Evolutionary conservation across 2,113 vertebrate genomes (phyloP), one percentile per base, ranked within the genome.

Genomic region (Corythoichthys haematopterus): DNA sequence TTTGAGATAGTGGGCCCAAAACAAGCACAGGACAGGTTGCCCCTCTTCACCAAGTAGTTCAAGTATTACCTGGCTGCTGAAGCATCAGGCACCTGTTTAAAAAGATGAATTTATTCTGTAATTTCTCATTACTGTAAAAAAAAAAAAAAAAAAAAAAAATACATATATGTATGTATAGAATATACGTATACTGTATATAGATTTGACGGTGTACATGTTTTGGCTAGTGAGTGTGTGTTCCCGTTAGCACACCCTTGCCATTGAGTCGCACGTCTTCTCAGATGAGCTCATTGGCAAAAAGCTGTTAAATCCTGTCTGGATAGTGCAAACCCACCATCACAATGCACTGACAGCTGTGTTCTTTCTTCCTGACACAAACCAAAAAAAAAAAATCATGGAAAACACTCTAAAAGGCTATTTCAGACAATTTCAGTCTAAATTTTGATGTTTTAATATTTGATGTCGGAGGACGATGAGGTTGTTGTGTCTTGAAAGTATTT

Each of bases 231-330:
- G 37, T 46, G 63, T 50, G 20, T 10, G 28, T 69, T 35, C 37
- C 20, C n/a, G 0, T 28, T 35, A 33, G 20, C 52, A 36, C 48
- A 12, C 3, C 6, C 37, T 33, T 28, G 10, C 36, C 47, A 33
- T 50, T 80, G 72, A 64, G 9, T 85, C 72, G 12, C 83, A 78
- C 83, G 80, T 75, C 56, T 20, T 15, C 71, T 56, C 63, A 60
- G 69, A 69, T 56, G 59, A 69, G 16, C 38, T n/a, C 1, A 70
- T 72, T 85, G 60, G 72, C 80, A 79, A 35, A 0, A 52, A 68
- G 14, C 43, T 81, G 84, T 73, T 69, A 89, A 36, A 85, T 91
- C 89, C 75, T 77, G 65, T 78, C 68, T 70, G 74, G 60, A 65
- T 36, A 69, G 67, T 55, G 40, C 55, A 43, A 16, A 65, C 33